Evolutionary conservation across 2,113 vertebrate genomes (phyloP).

Genomic region (Dolichotis patagonum): DNA sequence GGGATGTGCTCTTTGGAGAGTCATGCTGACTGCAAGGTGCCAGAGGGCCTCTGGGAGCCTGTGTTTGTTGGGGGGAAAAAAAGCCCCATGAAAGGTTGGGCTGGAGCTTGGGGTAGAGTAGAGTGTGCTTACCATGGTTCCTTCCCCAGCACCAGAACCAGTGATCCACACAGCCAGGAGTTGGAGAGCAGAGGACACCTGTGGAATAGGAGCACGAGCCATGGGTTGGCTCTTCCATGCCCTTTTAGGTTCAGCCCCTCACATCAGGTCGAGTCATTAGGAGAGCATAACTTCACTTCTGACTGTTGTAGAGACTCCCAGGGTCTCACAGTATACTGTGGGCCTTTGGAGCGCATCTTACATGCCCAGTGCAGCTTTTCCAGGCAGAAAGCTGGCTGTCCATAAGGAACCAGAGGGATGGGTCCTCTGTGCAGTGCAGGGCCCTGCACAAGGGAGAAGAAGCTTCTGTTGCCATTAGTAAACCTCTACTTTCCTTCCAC

Average conservation of each 20-base stretch:
- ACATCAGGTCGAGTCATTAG: background rate
- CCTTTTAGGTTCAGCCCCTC: background rate
- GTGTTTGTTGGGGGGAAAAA: background rate
- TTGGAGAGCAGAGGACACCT: background rate
- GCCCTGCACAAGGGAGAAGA: background rate
- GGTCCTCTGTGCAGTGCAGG: background rate
- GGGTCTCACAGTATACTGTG: background rate
- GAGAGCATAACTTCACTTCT: background rate
- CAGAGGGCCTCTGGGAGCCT: background rate
- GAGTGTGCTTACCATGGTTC: background rate
- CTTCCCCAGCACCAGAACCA: background rate
- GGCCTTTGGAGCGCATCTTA: background rate
- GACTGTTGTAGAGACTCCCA: background rate
- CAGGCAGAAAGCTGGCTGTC: background rate
- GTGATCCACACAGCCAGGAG: background rate
- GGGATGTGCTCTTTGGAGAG: constrained; percentile 58
- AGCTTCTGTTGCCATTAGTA: background rate
- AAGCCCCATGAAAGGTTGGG: background rate
- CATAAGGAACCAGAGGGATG: background rate
- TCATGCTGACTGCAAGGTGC: background rate
- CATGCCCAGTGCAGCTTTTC: background rate
- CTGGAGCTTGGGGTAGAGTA: too few species aligned
- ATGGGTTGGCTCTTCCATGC: background rate
- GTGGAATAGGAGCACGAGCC: background rate
- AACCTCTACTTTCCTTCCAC: background rate